Conservation (phyloP, 2,888 invertebrate species). For the Synergus umbraculus region DNA sequence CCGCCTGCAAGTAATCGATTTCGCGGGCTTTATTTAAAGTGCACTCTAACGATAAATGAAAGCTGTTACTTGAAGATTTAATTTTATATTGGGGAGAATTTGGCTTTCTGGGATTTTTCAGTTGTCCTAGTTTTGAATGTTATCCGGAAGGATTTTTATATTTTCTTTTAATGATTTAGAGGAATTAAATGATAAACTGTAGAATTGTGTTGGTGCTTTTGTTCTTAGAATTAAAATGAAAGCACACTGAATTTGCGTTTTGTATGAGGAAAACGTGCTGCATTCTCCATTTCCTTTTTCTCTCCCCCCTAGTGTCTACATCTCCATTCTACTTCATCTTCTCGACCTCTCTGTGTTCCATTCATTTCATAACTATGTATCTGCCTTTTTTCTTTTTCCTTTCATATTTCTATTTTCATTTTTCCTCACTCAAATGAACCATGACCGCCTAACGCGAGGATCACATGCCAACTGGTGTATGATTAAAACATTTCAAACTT, state of each 20-base stretch:
- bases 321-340: neutral
- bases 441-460: neutral
- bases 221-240: constrained; percentile 62
- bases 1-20: neutral
- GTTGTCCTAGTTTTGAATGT: too few species aligned
- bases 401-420: neutral
- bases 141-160: neutral
- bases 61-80: neutral
- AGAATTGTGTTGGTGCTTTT: constrained; percentile 43
- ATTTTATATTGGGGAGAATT: neutral
- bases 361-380: neutral
- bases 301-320: neutral
- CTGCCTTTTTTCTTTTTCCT: neutral
- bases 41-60: neutral
- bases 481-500: constrained; percentile 7
- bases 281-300: neutral
- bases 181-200: constrained; percentile 3
- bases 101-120: neutral
- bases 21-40: constrained; percentile 27
- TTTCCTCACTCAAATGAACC: neutral
- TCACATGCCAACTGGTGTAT: neutral
- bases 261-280: constrained; percentile 53
- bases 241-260: constrained; percentile 58
- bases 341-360: neutral
- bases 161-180: neutral